Evolutionary conservation across 2,113 vertebrate genomes (phyloP), one percentile per base, ranked within the genome.

Genomic region (Machaerirhynchus nigripectus): DNA sequence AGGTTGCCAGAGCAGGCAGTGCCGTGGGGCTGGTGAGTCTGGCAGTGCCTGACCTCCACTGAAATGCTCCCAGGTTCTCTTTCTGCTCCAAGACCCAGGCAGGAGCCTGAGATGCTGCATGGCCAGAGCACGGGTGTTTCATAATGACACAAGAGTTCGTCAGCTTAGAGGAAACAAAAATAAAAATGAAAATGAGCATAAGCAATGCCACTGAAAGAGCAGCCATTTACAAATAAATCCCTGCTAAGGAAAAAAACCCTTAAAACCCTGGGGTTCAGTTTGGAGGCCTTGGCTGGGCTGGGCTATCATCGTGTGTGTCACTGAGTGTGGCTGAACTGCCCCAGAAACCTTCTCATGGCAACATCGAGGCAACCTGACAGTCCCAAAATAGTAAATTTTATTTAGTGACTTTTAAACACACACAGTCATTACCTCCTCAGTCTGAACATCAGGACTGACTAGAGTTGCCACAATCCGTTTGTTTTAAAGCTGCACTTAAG

Each of bases 51-150:
- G 50, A 44, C 18, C 13, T 11, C 28, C 0, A 0, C 39, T 40
- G 39, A 49, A 55, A 13, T 15, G 27, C 18, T 46, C 46, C 1
- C 46, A 26, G 22, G 6, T 68, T 68, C 27, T 67, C 1, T 60
- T 47, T 23, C 55, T 68, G 28, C 46, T 50, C 28, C 21, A 4
- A 50, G 26, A 24, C 28, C 53, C 61, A 44, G 20, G 19, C 2
- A 7, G 22, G n/a, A 50, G 47, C 40, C 70, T 35, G 53, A 42
- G 35, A 16, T 39, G 35, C 39, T 37, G 26, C 39, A 7, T 3
- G 35, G 61, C 53, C 10, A 1, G 9, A n/a, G 18, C 16, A 5
- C 0, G 0, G 31, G 15, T 37, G 8, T 46, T 74, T 22, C 74
- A 15, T 12, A 39, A 27, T n/a, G 39, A 20, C 31, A 37, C 1